Percentiles rank a stretch among this genome's conserved stretches.
Conservation (phyloP, 2,888 invertebrate genomes). For the Torymus aiolomorphi region DNA sequence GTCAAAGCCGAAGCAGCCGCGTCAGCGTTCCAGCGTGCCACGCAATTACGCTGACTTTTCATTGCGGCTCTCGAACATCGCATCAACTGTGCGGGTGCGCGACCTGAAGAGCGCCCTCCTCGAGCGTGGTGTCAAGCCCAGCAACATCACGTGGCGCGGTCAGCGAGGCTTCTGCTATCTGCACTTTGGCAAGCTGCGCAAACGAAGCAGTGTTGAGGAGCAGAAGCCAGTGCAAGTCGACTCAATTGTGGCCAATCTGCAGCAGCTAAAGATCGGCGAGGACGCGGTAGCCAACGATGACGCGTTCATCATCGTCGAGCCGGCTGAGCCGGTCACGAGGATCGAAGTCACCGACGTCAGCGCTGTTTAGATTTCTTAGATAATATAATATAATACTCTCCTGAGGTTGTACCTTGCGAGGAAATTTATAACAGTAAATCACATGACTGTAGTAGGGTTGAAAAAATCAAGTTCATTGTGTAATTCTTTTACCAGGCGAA, state of each 20-base stretch:
- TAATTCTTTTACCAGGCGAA: too few species aligned
- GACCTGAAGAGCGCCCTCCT: slow-evolving; percentile 85
- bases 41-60: slow-evolving; percentile 79
- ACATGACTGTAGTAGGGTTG: too few species aligned
- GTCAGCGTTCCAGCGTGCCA: slow-evolving; percentile 64
- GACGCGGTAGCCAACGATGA: slow-evolving; percentile 57
- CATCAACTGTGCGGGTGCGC: slow-evolving; percentile 83
- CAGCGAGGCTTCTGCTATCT: slow-evolving; percentile 82
- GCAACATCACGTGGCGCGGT: slow-evolving; percentile 84
- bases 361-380: slow-evolving; percentile 71
- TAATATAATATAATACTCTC: background rate
- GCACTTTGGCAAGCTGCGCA: slow-evolving; percentile 82
- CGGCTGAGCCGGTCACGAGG: slow-evolving; percentile 77
- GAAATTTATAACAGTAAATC: too few species aligned
- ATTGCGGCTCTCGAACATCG: slow-evolving; percentile 83
- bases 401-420: background rate
- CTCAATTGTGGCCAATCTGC: slow-evolving; percentile 76
- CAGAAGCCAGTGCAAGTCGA: slow-evolving; percentile 75
- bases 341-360: slow-evolving; percentile 77
- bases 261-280: slow-evolving; percentile 74
- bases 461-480: too few species aligned
- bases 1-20: slow-evolving; percentile 56
- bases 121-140: slow-evolving; percentile 86
- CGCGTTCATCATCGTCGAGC: slow-evolving; percentile 72
- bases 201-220: slow-evolving; percentile 63